These are phyloP conservation scores for Myopa testacea DNA, from an alignment of 2,888 invertebrate genomes.

Conservation along the genomic window DNA sequence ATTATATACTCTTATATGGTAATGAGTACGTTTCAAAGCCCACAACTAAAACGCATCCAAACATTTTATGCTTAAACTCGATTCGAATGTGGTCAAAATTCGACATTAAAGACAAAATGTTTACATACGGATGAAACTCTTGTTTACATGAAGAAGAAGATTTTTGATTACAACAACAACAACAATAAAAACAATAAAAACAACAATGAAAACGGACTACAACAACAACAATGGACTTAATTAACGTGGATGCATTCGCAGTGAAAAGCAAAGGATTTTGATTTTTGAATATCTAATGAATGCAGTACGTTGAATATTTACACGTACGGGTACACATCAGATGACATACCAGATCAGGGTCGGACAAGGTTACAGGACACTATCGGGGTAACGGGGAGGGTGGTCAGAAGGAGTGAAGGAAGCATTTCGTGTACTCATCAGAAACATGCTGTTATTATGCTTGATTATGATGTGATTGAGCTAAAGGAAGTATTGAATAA, in stretches of 20 bases:
- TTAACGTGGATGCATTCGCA: slow-evolving; percentile 12
- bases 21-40: no score
- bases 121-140: no score
- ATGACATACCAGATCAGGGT: neutral
- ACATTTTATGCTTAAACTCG: no score
- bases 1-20: no score
- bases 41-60: no score
- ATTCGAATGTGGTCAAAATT: no score
- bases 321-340: neutral
- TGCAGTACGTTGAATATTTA: slow-evolving; percentile 15
- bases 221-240: slow-evolving; percentile 15
- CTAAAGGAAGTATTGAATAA: neutral
- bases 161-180: neutral
- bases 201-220: neutral
- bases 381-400: neutral
- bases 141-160: no score
- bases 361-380: neutral
- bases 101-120: no score
- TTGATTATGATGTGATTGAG: no score
- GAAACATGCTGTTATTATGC: neutral
- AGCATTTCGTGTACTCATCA: no score
- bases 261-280: slow-evolving; percentile 18
- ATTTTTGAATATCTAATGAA: slow-evolving; percentile 16
- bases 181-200: neutral
- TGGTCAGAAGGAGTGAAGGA: neutral